These are phyloP conservation scores for Erythrolamprus reginae DNA, from an alignment of 2,113 vertebrate species.

Conservation along the genomic window DNA sequence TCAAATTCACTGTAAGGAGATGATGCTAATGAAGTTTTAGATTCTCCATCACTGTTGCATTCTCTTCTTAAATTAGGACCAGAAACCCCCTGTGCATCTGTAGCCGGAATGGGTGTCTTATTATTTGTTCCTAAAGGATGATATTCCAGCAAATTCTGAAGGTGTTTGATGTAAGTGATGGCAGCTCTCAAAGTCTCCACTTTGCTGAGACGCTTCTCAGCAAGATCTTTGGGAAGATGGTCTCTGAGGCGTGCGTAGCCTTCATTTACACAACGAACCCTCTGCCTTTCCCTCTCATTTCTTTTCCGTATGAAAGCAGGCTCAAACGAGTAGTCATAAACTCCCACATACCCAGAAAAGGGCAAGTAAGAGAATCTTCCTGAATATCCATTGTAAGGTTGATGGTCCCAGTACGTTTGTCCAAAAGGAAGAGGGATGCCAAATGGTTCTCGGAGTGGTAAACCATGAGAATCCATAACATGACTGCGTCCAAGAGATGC, in stretches of 20 bases:
- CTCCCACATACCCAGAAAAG: constrained; percentile 65
- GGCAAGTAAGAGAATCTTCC: constrained; percentile 67
- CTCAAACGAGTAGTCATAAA: constrained; percentile 77
- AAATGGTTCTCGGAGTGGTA: constrained; percentile 51
- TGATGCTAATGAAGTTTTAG: constrained; percentile 67
- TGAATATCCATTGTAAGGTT: constrained; percentile 43
- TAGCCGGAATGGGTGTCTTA: constrained; percentile 34
- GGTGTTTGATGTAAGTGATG: constrained; percentile 87
- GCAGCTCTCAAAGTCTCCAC: constrained; percentile 90
- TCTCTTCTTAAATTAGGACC: constrained; percentile 50
- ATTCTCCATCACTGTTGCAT: constrained; percentile 79
- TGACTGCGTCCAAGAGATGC: constrained; percentile 50
- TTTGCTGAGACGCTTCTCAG: constrained; percentile 85
- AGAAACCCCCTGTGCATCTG: constrained; percentile 33
- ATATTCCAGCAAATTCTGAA: constrained; percentile 79
- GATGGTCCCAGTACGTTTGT: constrained; percentile 59
- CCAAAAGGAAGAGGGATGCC: constrained; percentile 67
- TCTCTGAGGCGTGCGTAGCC: constrained; percentile 86
- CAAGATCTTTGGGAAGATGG: constrained; percentile 83
- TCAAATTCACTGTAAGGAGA: constrained; percentile 73
- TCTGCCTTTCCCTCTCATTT: constrained; percentile 87
- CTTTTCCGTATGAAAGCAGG: constrained; percentile 86
- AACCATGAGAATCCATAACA: constrained; percentile 26
- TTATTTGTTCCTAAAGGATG: constrained; percentile 45
- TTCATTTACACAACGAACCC: constrained; percentile 90